A percentile compares a stretch with the other conserved stretches of the same genome.
Conservation (phyloP, 2,113 vertebrate genomes). For the Choloepus hoffmanni region DNA sequence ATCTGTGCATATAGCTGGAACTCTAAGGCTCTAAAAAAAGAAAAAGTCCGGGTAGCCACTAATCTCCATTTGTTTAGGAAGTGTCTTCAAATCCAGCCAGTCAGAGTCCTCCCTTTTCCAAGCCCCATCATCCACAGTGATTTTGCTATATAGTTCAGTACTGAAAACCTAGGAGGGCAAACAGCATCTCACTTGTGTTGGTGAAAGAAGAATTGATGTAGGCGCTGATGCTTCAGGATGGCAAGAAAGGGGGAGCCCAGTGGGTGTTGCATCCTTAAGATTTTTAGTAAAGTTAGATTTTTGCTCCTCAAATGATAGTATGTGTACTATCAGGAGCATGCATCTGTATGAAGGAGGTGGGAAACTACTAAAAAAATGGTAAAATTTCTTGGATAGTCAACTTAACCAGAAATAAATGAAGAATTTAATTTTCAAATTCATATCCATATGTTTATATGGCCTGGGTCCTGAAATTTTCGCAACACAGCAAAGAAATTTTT, state of each 20-base stretch:
- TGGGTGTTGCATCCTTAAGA: not conserved
- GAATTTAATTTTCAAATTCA: not conserved
- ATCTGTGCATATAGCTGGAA: not conserved
- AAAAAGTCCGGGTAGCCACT: not conserved
- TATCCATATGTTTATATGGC: not conserved
- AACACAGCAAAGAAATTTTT: not conserved
- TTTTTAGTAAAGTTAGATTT: not conserved
- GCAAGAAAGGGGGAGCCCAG: not conserved
- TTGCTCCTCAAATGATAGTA: not conserved
- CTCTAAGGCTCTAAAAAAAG: not conserved
- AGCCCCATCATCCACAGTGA: not conserved
- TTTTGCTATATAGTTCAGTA: not conserved
- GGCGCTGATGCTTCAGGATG: not conserved
- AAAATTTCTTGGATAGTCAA: conserved; percentile 38
- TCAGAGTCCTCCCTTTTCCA: not conserved
- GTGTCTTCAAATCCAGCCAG: not conserved
- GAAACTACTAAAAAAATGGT: conserved; percentile 11
- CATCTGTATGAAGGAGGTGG: conserved; percentile 41
- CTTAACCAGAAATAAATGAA: conserved; percentile 42
- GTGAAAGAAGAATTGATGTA: not conserved
- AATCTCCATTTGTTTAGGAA: not conserved
- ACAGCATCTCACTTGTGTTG: not conserved
- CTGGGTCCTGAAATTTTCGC: not conserved
- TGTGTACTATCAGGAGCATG: not conserved
- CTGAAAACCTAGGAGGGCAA: not conserved